phyloP scores from a whole-genome alignment of 2,888 invertebrate genomes.

The Phragmatobia fuliginosa region DNA sequence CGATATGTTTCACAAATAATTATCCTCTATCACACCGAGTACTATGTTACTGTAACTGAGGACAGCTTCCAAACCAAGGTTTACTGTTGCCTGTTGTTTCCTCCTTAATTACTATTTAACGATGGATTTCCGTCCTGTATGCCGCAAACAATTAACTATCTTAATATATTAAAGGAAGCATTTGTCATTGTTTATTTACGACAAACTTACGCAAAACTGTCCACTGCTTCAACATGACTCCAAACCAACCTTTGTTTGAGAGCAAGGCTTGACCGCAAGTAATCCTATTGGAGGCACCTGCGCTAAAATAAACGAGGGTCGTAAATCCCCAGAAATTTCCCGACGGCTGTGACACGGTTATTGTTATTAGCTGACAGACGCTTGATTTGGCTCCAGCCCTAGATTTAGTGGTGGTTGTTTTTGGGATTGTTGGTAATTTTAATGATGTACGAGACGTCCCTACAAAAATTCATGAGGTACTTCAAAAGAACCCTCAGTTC shows the following conservation, averaged over 20 bases:
- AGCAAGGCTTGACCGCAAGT: constrained; percentile 62
- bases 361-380: constrained; percentile 63
- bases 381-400: constrained; percentile 51
- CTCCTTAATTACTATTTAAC: neutral
- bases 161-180: neutral
- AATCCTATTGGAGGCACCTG: constrained; percentile 67
- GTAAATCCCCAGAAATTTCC: constrained; percentile 61
- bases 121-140: neutral
- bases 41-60: neutral
- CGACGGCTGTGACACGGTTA: constrained; percentile 57
- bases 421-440: constrained; percentile 30
- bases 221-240: constrained; percentile 17
- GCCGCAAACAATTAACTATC: neutral
- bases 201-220: constrained; percentile 24
- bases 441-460: constrained; percentile 14
- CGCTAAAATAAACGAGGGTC: constrained; percentile 61
- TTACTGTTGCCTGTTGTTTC: neutral
- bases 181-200: constrained; percentile 12
- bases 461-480: constrained; percentile 14
- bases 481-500: neutral
- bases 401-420: constrained; percentile 39
- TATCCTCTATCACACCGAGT: neutral
- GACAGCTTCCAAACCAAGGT: neutral
- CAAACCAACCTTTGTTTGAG: constrained; percentile 40
- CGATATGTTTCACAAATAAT: neutral